Base-by-base conservation (phyloP, 1,140 invertebrate genomes). In the Parasteatoda tepidariorum region DNA sequence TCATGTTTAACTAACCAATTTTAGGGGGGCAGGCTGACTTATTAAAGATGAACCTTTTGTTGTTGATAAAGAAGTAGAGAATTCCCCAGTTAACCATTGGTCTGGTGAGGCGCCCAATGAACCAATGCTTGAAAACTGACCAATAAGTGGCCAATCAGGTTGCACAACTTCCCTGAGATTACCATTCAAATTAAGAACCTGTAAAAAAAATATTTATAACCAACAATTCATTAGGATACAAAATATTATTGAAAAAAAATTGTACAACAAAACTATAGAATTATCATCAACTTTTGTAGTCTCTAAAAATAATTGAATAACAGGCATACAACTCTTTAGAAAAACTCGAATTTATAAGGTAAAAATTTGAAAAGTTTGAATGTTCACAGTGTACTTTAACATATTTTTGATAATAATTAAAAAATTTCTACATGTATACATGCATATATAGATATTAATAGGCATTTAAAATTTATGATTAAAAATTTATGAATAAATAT, bases 81-180 rank as follows among this genome's bases (percentile, higher is more conserved):
- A 92, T 82, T 94, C 92, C 31, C 91, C 90, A 57, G 89, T 88
- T 11, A 96, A 86, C 95, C 95, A 96, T 15, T 91, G 88, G n/a
- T 92, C 91, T 34, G 92, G 91, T 82, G 89, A 92, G 4, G 92
- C 88, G 9, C 96, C 96, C 48, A 97, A 91, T 38, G 93, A 94
- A 6, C 97, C 97, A 79, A 98, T 95, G 85, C 96, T 97, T 15
- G 96, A 97, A 85, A 95, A 95, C 89, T 98, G 97, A 18, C 93
- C 93, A 33, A 97, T 88, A 6, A 95, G 88, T 24, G 91, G 91
- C 93, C 94, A 95, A n/a, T 90, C 86, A 0, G 91, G 13, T 59
- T 85, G 85, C 5, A 89, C 85, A 13, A 68, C 41, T 18, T 84
- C 67, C 15, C 75, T 68, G 22, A 85, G 79, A 66, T 88, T 88